Evolutionary conservation across 2,113 vertebrate genomes (phyloP).

Genomic region (Panthera leo): DNA sequence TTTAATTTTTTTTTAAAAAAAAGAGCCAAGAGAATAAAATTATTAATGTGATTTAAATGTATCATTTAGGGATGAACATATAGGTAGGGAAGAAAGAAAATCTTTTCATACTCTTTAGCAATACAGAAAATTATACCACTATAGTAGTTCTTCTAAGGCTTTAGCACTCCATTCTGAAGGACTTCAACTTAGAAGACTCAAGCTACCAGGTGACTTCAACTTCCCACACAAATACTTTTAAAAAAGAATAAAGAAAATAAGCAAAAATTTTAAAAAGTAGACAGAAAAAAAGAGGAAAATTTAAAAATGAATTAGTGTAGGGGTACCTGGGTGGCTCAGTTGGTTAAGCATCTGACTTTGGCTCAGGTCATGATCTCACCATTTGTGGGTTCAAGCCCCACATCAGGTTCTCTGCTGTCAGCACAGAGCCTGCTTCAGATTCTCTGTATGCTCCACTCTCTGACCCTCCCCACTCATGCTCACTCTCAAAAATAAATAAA

Average conservation of each 20-base stretch:
- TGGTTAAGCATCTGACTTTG: too few species aligned
- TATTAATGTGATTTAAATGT: background rate
- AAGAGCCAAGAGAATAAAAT: conserved; percentile 9
- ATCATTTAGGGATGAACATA: background rate
- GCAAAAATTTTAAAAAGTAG: background rate
- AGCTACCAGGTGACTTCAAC: background rate
- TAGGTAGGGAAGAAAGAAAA: background rate
- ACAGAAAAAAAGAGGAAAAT: background rate
- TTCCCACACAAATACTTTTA: background rate
- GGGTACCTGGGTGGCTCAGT: too few species aligned
- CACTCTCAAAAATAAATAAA: too few species aligned
- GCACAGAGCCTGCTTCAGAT: too few species aligned
- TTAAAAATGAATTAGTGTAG: background rate
- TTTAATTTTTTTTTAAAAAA: too few species aligned
- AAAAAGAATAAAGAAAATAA: background rate
- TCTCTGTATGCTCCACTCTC: too few species aligned
- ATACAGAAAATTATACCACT: background rate
- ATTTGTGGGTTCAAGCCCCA: too few species aligned
- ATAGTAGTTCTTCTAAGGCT: background rate
- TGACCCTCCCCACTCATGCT: too few species aligned
- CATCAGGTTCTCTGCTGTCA: too few species aligned
- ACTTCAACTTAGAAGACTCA: background rate
- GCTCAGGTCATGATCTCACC: too few species aligned
- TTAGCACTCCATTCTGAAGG: background rate
- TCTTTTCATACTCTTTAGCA: background rate